These are phyloP conservation scores for Brachionus rotundiformis DNA, from an alignment of 1,140 invertebrate species.

Conservation along the genomic window DNA sequence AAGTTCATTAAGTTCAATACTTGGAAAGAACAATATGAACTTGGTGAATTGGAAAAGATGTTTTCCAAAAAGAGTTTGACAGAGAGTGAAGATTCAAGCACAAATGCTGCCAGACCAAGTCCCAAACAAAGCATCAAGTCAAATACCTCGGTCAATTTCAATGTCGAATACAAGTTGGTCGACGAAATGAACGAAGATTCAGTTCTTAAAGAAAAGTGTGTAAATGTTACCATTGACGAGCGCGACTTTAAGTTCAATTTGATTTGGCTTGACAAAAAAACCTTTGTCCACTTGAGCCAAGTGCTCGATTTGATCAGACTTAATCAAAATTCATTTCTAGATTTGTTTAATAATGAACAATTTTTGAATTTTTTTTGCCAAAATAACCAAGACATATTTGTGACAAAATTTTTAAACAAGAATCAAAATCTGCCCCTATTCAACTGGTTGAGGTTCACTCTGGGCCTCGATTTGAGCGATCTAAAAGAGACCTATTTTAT, in stretches of 20 bases:
- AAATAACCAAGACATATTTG: background rate
- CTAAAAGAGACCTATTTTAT: background rate
- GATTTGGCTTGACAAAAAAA: conserved; percentile 4
- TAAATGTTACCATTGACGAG: background rate
- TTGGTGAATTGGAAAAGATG: background rate
- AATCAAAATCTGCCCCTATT: background rate
- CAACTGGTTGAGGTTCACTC: background rate
- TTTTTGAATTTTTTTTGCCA: background rate
- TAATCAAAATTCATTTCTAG: background rate
- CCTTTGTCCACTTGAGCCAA: background rate
- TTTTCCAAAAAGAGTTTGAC: background rate
- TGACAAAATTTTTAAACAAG: background rate
- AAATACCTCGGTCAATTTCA: background rate
- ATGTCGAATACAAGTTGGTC: background rate
- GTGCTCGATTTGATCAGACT: background rate
- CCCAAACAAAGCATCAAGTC: background rate
- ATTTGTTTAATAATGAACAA: background rate
- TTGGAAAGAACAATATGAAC: conserved; percentile 9
- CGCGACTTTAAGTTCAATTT: background rate
- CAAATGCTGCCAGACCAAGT: background rate
- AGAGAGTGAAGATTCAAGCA: background rate
- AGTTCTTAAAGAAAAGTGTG: background rate
- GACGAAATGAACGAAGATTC: conserved; percentile 13
- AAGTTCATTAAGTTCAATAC: background rate
- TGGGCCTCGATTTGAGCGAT: background rate